Evolutionary conservation across 1,140 invertebrate genomes (phyloP).

Genomic region (Leptinotarsa lineolata): DNA sequence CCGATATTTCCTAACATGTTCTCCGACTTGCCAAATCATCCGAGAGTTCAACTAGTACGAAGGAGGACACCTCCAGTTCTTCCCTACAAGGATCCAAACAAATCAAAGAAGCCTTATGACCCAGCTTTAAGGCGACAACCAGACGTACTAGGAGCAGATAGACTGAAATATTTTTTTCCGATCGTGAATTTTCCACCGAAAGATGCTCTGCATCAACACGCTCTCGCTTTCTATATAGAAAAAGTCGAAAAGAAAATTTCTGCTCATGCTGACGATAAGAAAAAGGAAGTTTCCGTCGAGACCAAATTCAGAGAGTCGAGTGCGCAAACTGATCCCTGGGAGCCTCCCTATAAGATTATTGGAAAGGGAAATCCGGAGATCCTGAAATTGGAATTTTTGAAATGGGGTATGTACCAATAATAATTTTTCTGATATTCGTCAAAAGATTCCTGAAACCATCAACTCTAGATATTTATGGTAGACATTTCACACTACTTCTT

Average conservation of each 20-base stretch:
- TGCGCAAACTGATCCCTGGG: constrained; percentile 78
- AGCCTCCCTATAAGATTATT: constrained; percentile 63
- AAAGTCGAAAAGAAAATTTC: constrained; percentile 17
- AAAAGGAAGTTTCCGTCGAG: constrained; percentile 57
- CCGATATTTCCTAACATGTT: constrained; percentile 64
- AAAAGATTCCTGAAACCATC: no score
- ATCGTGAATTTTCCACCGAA: constrained; percentile 41
- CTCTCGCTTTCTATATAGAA: constrained; percentile 39
- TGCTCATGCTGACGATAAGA: not conserved
- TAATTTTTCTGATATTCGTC: no score
- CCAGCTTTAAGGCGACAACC: constrained; percentile 12
- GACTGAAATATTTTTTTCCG: constrained; percentile 38
- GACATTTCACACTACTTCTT: no score
- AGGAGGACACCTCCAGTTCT: constrained; percentile 30
- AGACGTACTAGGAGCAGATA: constrained; percentile 36
- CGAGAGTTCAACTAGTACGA: constrained; percentile 44
- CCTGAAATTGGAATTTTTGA: constrained; percentile 64
- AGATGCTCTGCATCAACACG: constrained; percentile 27
- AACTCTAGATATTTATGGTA: no score
- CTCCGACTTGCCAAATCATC: constrained; percentile 56
- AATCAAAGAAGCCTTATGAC: constrained; percentile 8
- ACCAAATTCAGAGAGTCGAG: constrained; percentile 77
- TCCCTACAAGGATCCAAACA: constrained; percentile 28
- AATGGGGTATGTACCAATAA: constrained; percentile 60
- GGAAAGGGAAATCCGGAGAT: constrained; percentile 62